Evolutionary conservation across 2,113 vertebrate species (phyloP), one percentile per base, ranked within the genome.

Genomic region (Ptyas mucosa): DNA sequence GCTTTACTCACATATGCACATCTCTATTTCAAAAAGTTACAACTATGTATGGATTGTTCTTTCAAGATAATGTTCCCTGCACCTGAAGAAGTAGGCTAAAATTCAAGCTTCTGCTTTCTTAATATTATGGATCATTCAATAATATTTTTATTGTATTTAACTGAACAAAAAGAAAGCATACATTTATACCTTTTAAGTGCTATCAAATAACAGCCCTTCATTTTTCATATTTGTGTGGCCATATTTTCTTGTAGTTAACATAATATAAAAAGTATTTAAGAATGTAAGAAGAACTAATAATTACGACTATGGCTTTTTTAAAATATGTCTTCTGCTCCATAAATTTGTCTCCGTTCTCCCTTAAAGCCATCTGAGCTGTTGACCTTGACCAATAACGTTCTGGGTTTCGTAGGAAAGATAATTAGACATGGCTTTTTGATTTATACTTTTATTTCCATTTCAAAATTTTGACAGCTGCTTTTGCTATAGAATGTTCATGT

Each of bases 191-290:
- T 88, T 89, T 91, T 94, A 61, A 95, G 52, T 90, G n/a, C 94
- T 92, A 94, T 95, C 95, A 94, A 92, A 95, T 95, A 93, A 92
- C 90, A 55, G 89, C 93, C 94, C 91, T 92, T 90, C 94, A 91
- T 95, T 94, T 88, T 95, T 95, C 93, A 96, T 96, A 94, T 96
- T 95, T 93, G 95, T 93, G 61, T 85, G 94, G 86, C 89, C 89
- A 93, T 89, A 93, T 96, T 94, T 96, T 95, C 93, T 15, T 96
- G 95, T 93, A 88, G 93, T 95, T 95, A 94, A 94, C 94, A 95
- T 94, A 91, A 91, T 49, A 91, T 53, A 39, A 57, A 57, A 34
- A 11, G 34, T 15, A 88, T 20, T 88, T 93, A 92, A 95, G 21
- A 95, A 94, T 29, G 90, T 93, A 94, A 93, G 51, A 92, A 95